Conservation (phyloP, 2,113 vertebrate species). For the Bolborhynchus lineola region DNA sequence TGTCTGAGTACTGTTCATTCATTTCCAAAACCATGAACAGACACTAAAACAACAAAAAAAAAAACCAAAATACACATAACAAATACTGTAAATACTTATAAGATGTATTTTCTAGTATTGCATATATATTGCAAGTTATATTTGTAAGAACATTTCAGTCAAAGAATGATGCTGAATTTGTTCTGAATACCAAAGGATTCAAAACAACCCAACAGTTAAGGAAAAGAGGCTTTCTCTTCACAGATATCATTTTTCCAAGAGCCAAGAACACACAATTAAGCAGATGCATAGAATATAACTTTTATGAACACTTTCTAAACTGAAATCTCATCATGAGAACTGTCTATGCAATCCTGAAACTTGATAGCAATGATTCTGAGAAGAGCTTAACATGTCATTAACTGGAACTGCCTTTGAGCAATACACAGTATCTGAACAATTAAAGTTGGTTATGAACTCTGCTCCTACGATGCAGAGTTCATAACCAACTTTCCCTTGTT, state of each 20-base stretch:
- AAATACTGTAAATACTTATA: not conserved
- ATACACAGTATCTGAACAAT: not conserved
- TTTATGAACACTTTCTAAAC: not conserved
- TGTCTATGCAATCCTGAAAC: not conserved
- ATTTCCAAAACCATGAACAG: not conserved
- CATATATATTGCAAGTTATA: not conserved
- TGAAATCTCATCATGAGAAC: not conserved
- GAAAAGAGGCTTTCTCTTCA: not conserved
- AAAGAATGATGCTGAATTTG: not conserved
- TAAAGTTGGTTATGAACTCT: not conserved
- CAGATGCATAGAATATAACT: not conserved
- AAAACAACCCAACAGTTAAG: not conserved
- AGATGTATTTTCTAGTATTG: not conserved
- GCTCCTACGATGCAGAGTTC: not conserved
- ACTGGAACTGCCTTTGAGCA: not conserved
- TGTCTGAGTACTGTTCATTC: not conserved
- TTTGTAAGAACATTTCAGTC: not conserved
- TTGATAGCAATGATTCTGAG: not conserved
- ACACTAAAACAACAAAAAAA: not conserved
- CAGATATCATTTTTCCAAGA: not conserved
- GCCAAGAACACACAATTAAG: not conserved
- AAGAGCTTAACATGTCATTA: not conserved
- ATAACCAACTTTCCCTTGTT: too few species aligned
- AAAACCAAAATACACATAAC: not conserved
- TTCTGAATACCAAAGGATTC: not conserved